A percentile compares a stretch with the other conserved stretches of the same genome.
Conservation (phyloP, 2,797 vertebrate species). For the Lophotriccus pileatus region DNA sequence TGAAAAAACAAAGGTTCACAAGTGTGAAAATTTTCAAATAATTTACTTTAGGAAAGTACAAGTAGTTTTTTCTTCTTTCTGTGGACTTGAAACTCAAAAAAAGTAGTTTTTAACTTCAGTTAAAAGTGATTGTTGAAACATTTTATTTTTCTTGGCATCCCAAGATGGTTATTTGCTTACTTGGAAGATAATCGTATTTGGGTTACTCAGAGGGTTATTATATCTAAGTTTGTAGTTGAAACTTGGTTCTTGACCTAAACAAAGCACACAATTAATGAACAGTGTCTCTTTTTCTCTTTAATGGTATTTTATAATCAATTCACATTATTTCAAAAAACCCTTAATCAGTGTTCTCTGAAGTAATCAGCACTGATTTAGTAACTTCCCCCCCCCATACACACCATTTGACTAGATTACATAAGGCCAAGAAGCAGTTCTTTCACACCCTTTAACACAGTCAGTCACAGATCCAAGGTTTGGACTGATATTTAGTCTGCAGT, state of each 20-base stretch:
- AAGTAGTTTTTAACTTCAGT: fast-evolving
- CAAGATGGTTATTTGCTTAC: neutral
- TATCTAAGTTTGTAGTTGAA: neutral
- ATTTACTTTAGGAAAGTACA: neutral
- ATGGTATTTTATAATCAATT: neutral
- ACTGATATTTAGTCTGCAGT: neutral
- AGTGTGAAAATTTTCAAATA: neutral
- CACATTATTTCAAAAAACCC: neutral
- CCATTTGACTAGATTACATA: neutral
- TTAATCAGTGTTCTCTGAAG: neutral
- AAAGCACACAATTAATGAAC: neutral
- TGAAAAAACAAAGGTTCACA: neutral
- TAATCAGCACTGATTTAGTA: neutral
- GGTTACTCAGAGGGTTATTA: neutral
- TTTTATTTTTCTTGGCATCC: neutral
- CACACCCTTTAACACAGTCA: neutral
- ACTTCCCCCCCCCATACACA: fast-evolving
- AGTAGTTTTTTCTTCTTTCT: neutral
- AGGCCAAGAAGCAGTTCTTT: neutral
- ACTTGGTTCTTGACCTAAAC: neutral
- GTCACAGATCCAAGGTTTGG: neutral
- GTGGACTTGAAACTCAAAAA: neutral
- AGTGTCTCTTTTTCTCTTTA: neutral
- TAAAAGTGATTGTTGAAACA: neutral
- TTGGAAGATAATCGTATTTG: neutral